Conservation (phyloP, 2,888 invertebrate species). For the Eumerus sabulonum region DNA sequence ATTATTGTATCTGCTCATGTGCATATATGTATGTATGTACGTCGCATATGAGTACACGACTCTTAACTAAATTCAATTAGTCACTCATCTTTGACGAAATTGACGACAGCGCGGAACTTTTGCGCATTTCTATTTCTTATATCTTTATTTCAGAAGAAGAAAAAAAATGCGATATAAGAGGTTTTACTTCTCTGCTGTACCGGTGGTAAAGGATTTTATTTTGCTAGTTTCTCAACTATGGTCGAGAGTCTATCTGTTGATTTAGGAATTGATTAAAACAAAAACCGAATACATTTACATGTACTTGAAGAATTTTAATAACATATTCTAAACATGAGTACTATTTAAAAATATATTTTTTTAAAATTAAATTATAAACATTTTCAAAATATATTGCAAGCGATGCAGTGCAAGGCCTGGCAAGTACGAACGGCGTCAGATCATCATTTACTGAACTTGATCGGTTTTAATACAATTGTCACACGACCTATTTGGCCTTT, state of each 20-base stretch:
- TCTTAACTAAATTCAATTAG: constrained; percentile 69
- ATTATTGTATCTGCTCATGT: constrained; percentile 61
- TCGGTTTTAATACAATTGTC: constrained; percentile 77
- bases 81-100: constrained; percentile 67
- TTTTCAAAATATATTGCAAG: no score
- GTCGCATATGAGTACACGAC: constrained; percentile 44
- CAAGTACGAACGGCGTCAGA: constrained; percentile 52
- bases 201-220: constrained; percentile 28
- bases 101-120: constrained; percentile 63
- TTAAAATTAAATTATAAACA: no score
- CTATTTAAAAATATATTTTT: no score
- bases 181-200: constrained; percentile 51
- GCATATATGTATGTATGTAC: no score
- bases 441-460: constrained; percentile 69
- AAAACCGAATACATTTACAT: no score
- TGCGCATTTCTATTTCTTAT: constrained; percentile 65
- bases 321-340: no score
- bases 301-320: no score
- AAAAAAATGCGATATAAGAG: constrained; percentile 30
- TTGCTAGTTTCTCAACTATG: no score
- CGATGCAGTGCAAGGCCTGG: no score
- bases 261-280: no score
- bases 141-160: constrained; percentile 55
- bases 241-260: no score
- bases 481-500: constrained; percentile 79